Percentiles rank a stretch among this genome's conserved stretches.
Evolutionary conservation across 2,888 invertebrate species (phyloP).

Genomic region (Crocallis elinguaria): DNA sequence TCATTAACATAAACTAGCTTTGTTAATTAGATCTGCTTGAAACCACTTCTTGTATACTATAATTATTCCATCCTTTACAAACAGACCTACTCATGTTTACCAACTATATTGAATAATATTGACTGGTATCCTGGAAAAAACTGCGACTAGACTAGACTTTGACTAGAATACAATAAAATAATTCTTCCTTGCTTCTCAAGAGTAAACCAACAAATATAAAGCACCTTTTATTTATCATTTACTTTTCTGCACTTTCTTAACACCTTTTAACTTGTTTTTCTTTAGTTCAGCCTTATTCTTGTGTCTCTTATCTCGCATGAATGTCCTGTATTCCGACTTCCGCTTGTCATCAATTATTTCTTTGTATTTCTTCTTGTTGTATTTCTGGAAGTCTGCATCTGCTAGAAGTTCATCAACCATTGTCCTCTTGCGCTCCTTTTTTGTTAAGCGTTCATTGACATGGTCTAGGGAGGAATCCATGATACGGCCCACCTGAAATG

Average conservation of each 20-base stretch:
- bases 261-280: slow-evolving; percentile 66
- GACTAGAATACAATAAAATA: too few species aligned
- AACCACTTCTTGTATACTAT: too few species aligned
- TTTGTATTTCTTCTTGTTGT: slow-evolving; percentile 91
- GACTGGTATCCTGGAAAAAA: too few species aligned
- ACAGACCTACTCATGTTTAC: too few species aligned
- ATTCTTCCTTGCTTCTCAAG: background rate
- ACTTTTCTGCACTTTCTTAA: slow-evolving; percentile 48
- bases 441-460: slow-evolving; percentile 92
- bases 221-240: slow-evolving; percentile 24
- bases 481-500: slow-evolving; percentile 89
- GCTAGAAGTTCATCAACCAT: slow-evolving; percentile 97
- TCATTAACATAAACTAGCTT: too few species aligned
- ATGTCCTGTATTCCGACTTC: slow-evolving; percentile 89
- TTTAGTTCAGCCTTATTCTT: slow-evolving; percentile 83
- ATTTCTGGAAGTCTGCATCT: slow-evolving; percentile 93
- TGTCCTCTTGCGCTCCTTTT: slow-evolving; percentile 94
- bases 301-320: slow-evolving; percentile 90
- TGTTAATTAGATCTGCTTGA: too few species aligned
- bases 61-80: too few species aligned
- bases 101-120: too few species aligned
- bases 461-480: slow-evolving; percentile 95
- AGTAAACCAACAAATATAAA: background rate
- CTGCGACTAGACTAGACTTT: too few species aligned
- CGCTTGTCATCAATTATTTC: slow-evolving; percentile 90